A percentile compares a stretch with the other conserved stretches of the same genome.
Evolutionary conservation across 2,113 vertebrate species (phyloP).

Genomic region (Eulemur macaco): DNA sequence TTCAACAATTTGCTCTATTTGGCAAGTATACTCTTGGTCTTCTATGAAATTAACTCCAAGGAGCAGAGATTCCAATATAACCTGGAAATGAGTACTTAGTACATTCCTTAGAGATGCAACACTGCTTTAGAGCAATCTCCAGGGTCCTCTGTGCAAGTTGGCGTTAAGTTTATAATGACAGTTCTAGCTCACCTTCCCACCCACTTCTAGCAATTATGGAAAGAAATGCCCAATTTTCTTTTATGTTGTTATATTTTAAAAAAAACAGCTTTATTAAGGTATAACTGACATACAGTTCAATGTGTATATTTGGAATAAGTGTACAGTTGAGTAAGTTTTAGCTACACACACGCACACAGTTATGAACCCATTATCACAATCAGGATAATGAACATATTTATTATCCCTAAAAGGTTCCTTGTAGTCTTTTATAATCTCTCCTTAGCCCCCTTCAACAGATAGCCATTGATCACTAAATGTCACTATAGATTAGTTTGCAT

Average conservation of each 20-base stretch:
- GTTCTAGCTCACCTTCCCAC: background rate
- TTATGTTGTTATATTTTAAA: background rate
- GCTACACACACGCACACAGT: background rate
- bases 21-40: background rate
- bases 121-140: background rate
- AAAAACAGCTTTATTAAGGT: background rate
- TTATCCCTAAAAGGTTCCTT: background rate
- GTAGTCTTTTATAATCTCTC: background rate
- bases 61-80: background rate
- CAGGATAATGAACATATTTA: background rate
- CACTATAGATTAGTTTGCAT: background rate
- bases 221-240: background rate
- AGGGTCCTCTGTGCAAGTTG: background rate
- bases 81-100: background rate
- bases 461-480: background rate
- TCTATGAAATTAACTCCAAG: slow-evolving; percentile 6
- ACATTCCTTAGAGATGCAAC: background rate
- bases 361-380: background rate
- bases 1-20: background rate
- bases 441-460: background rate
- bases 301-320: background rate
- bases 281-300: background rate
- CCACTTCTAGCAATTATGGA: background rate
- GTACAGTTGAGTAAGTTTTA: background rate
- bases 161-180: background rate